Evolutionary conservation across 2,113 vertebrate species (phyloP).

Genomic region (Psittacula cyanocephala): DNA sequence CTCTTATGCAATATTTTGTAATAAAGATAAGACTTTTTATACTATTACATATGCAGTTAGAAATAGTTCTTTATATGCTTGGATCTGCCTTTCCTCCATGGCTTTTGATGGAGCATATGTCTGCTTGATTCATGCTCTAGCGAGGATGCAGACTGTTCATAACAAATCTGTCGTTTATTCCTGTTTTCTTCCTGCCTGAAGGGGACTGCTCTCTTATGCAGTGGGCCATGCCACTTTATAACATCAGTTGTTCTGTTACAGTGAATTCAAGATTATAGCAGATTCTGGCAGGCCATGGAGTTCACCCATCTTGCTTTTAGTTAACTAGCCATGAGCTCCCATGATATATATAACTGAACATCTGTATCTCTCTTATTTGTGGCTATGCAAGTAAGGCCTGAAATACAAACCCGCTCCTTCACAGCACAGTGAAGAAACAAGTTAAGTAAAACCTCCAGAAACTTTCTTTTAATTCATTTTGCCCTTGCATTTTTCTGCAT

Average conservation of each 20-base stretch:
- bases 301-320: neutral
- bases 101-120: neutral
- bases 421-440: neutral
- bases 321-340: neutral
- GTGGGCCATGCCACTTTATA: neutral
- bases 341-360: neutral
- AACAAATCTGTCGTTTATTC: neutral
- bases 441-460: neutral
- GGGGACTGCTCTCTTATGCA: neutral
- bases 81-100: slow-evolving; percentile 5
- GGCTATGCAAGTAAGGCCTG: neutral
- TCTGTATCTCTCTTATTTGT: neutral
- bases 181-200: slow-evolving; percentile 11
- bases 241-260: neutral
- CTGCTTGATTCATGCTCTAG: neutral
- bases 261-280: neutral
- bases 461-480: slow-evolving; percentile 18
- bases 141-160: neutral
- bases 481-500: neutral
- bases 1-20: slow-evolving; percentile 23
- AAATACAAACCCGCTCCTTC: neutral
- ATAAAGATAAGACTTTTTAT: slow-evolving; percentile 19
- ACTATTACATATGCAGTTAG: neutral
- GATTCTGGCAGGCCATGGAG: neutral
- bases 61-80: neutral